Conservation (phyloP, 2,888 invertebrate species). For the Phortica magna region DNA sequence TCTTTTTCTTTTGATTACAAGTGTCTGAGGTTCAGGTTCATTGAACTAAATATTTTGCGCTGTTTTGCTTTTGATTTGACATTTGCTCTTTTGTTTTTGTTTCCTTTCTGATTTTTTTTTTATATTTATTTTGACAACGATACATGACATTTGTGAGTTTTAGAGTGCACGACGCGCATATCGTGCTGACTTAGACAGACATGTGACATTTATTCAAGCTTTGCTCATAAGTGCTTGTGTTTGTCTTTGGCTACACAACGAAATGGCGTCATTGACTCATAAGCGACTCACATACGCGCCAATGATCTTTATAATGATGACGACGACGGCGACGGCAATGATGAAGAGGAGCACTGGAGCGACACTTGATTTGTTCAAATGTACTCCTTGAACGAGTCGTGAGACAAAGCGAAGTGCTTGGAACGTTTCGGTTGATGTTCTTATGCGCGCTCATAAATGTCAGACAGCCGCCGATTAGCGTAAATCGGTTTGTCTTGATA, state of each 20-base stretch:
- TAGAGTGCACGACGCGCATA: no score
- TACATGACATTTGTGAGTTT: no score
- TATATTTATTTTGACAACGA: constrained; percentile 34
- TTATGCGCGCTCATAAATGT: no score
- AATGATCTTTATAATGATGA: no score
- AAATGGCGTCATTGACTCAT: no score
- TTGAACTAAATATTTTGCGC: constrained; percentile 48
- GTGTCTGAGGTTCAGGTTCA: constrained; percentile 47
- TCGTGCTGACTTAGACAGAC: no score
- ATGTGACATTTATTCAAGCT: no score
- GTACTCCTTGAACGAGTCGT: background rate
- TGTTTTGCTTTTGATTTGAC: constrained; percentile 37
- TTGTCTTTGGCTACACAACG: no score
- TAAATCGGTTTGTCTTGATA: background rate
- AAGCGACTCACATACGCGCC: no score
- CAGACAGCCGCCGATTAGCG: background rate
- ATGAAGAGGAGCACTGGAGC: background rate
- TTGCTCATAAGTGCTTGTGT: no score
- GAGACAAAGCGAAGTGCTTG: background rate
- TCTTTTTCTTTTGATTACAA: constrained; percentile 37
- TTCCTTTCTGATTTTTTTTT: constrained; percentile 28
- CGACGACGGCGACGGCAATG: background rate
- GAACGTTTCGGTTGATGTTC: no score
- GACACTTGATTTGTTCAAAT: constrained; percentile 10
- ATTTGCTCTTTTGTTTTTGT: constrained; percentile 39